A percentile compares a stretch with the other conserved stretches of the same genome.
phyloP scores from a whole-genome alignment of 2,113 vertebrate species.

The Coptodon bakossiorum region DNA sequence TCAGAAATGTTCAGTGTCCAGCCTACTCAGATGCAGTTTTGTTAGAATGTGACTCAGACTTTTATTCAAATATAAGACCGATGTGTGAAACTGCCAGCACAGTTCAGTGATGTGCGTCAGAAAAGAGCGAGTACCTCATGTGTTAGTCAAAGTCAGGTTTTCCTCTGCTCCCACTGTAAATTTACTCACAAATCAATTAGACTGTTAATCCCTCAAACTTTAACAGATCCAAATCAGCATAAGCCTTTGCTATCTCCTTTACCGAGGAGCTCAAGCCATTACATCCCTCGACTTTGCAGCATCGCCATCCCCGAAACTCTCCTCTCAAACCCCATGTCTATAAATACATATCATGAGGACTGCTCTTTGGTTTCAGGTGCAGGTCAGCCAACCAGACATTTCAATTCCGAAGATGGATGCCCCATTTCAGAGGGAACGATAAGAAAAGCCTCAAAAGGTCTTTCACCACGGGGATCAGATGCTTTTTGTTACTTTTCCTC shows the following conservation, averaged over 20 bases:
- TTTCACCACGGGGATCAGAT: slow-evolving; percentile 59
- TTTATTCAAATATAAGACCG: neutral
- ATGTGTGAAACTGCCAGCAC: neutral
- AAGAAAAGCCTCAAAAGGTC: slow-evolving; percentile 62
- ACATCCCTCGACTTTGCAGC: neutral
- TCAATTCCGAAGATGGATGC: slow-evolving; percentile 79
- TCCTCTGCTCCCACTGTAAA: neutral
- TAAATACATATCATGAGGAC: slow-evolving; percentile 52
- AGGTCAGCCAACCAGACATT: slow-evolving; percentile 72
- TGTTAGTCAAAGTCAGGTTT: neutral
- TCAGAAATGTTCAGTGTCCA: neutral
- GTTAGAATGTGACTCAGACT: neutral
- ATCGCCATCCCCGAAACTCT: neutral
- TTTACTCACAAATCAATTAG: neutral
- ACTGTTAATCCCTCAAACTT: neutral
- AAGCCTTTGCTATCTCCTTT: neutral
- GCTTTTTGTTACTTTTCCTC: slow-evolving; percentile 46
- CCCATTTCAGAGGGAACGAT: slow-evolving; percentile 59
- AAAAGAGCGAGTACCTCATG: neutral
- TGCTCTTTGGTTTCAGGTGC: slow-evolving; percentile 62
- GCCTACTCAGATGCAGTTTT: neutral
- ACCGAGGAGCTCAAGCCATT: neutral
- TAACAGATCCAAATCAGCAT: neutral
- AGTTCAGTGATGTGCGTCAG: neutral
- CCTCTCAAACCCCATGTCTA: slow-evolving; percentile 20